Base-by-base conservation (phyloP, 35 echinoderm and acorn worm genomes). In the Heliocidaris tuberculata region DNA sequence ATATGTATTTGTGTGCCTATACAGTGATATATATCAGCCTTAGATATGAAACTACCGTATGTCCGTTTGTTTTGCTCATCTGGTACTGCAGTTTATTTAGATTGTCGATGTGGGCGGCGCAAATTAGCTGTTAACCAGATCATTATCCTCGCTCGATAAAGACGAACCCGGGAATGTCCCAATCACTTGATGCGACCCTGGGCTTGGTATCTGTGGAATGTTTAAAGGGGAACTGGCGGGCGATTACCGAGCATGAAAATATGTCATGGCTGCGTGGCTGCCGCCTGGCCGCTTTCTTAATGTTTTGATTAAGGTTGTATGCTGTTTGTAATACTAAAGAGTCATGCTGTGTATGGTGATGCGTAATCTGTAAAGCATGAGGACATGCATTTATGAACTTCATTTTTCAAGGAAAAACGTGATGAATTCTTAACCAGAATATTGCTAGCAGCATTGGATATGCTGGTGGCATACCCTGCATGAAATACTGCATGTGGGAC, bases 221-320 rank as follows among this genome's bases (percentile, higher is more conserved):
- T 89, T 89, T 89, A 89, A 89, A 89, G 87, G 87, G 32, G 87
- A 89, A 89, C 65, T 78, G 24, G 65, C 65, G 65, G 65, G 7
- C 65, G 65, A 78, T 78, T 78, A 78, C 65, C 65, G 27, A 78
- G 65, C 65, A 27, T 78, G 65, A n/a, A 78, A 78, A 78, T 78
- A 78, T 78, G 65, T 78, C 65, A 78, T 78, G 65, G 65, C 2
- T 78, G 65, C 27, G 65, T 7, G 65, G 19, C 65, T n/a, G 65
- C 27, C 65, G 65, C 65, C 65, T 19, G 65, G 65, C 65, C 65
- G 19, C 65, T 78, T 78, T 78, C 65, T 78, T 78, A 78, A 78
- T 78, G 21, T 78, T 78, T 78, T 78, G 65, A 78, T 78, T 5
- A n/a, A 78, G 65, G 65, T 78, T 19, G 65, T 78, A 78, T 78